A percentile compares a stretch with the other conserved stretches of the same genome.
Evolutionary conservation across 2,113 vertebrate species (phyloP).

Genomic region (Pyxicephalus adspersus): DNA sequence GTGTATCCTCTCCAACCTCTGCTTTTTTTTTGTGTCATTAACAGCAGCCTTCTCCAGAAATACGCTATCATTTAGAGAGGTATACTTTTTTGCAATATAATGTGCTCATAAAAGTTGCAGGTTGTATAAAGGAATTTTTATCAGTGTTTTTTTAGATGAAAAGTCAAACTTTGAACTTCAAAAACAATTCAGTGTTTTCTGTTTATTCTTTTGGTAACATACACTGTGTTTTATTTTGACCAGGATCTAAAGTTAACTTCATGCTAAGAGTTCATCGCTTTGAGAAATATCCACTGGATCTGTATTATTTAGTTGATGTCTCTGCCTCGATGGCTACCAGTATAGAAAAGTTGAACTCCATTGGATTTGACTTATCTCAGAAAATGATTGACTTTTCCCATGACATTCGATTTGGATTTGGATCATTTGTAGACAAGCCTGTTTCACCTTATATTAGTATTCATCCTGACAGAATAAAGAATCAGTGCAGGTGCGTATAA

Average conservation of each 20-base stretch:
- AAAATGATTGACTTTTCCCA: constrained; percentile 88
- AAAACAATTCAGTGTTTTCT: background rate
- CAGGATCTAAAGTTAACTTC: constrained; percentile 87
- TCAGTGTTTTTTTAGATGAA: too few relatives aligned
- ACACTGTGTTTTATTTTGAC: constrained; percentile 11
- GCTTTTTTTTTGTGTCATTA: too few relatives aligned
- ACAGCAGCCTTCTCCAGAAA: too few relatives aligned
- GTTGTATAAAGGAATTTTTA: too few relatives aligned
- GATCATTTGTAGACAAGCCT: constrained; percentile 97
- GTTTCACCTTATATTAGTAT: constrained; percentile 95
- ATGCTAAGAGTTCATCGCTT: constrained; percentile 84
- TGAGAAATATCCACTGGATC: constrained; percentile 91
- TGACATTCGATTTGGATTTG: constrained; percentile 93
- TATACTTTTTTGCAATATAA: too few relatives aligned
- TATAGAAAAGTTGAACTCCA: constrained; percentile 89
- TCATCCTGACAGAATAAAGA: constrained; percentile 91
- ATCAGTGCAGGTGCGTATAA: constrained; percentile 89
- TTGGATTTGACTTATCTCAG: constrained; percentile 88
- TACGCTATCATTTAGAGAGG: too few relatives aligned
- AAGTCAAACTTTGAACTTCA: too few relatives aligned
- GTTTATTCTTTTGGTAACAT: background rate
- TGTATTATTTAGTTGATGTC: constrained; percentile 96
- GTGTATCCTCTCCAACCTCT: too few relatives aligned
- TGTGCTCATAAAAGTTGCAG: too few relatives aligned
- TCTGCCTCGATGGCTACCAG: constrained; percentile 96